Percentiles rank a stretch among this genome's conserved stretches.
phyloP scores from a whole-genome alignment of 2,797 vertebrate species.

The Sebastes taczanowskii region DNA sequence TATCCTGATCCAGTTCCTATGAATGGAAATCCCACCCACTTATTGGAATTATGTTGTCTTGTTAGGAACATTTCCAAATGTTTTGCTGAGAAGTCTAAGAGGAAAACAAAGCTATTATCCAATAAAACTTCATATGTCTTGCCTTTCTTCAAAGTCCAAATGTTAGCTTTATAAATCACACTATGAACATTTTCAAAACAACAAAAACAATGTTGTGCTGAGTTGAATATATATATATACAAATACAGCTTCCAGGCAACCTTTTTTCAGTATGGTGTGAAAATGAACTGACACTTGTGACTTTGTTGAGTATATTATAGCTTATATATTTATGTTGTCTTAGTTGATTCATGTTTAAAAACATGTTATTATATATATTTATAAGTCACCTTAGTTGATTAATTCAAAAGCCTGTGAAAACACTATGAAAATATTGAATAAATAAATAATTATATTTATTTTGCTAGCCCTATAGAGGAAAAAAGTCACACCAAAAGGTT shows the following conservation, averaged over 20 bases:
- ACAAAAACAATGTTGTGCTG: too few relatives aligned
- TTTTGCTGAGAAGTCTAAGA: neutral
- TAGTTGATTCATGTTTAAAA: neutral
- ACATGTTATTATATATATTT: neutral
- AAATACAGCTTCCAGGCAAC: too few relatives aligned
- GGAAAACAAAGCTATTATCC: neutral
- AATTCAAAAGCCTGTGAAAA: too few relatives aligned
- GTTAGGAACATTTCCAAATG: conserved; percentile 6
- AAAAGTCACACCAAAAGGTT: neutral
- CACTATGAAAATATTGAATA: neutral
- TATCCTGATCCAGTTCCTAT: conserved; percentile 26
- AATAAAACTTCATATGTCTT: neutral
- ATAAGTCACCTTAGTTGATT: too few relatives aligned
- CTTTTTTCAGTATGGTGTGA: too few relatives aligned
- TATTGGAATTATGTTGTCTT: neutral
- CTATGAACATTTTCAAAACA: too few relatives aligned
- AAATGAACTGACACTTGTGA: too few relatives aligned
- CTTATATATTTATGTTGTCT: too few relatives aligned
- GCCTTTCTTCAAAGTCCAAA: neutral
- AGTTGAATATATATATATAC: too few relatives aligned
- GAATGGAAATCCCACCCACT: conserved; percentile 23
- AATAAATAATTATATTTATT: neutral
- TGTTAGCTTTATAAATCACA: neutral
- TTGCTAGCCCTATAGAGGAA: neutral
- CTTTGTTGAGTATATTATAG: too few relatives aligned